Percentiles rank a stretch among this genome's conserved stretches.
phyloP scores from a whole-genome alignment of 35 echinoderm and acorn worm genomes.

The Hemicentrotus pulcherrimus region DNA sequence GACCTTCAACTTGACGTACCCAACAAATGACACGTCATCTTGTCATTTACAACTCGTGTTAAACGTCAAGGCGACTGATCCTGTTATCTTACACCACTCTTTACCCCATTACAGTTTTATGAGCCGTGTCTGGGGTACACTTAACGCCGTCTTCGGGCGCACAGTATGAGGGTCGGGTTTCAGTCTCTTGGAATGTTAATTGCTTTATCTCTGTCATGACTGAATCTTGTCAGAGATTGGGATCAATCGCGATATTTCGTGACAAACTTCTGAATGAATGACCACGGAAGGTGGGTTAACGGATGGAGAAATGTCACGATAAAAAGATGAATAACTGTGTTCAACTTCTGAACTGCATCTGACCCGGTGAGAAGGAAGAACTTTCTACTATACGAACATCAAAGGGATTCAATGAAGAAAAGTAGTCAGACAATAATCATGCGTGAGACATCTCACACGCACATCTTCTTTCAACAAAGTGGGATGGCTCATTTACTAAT shows the following conservation, averaged over 20 bases:
- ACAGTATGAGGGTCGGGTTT: neutral
- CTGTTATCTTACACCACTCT: neutral
- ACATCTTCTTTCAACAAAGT: too few species aligned
- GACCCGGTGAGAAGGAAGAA: neutral
- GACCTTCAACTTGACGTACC: neutral
- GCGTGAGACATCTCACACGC: too few species aligned
- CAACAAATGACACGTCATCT: conserved; percentile 1
- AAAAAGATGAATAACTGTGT: neutral
- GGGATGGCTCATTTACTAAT: too few species aligned
- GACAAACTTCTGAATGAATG: neutral
- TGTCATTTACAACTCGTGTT: conserved; percentile 23
- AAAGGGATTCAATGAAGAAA: too few species aligned
- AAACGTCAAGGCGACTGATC: neutral
- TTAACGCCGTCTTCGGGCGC: neutral
- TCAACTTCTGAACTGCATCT: neutral
- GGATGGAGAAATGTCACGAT: neutral
- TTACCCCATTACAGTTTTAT: conserved; percentile 27
- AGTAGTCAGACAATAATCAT: too few species aligned
- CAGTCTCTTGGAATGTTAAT: conserved; percentile 26
- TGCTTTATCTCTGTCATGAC: neutral
- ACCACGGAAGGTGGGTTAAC: neutral
- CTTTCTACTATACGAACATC: too few species aligned
- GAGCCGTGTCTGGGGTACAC: neutral
- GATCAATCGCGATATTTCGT: neutral
- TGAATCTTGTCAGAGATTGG: conserved; percentile 3